Evolutionary conservation across 2,797 vertebrate genomes (phyloP), one percentile per base, ranked within the genome.

Genomic region (Manis javanica): DNA sequence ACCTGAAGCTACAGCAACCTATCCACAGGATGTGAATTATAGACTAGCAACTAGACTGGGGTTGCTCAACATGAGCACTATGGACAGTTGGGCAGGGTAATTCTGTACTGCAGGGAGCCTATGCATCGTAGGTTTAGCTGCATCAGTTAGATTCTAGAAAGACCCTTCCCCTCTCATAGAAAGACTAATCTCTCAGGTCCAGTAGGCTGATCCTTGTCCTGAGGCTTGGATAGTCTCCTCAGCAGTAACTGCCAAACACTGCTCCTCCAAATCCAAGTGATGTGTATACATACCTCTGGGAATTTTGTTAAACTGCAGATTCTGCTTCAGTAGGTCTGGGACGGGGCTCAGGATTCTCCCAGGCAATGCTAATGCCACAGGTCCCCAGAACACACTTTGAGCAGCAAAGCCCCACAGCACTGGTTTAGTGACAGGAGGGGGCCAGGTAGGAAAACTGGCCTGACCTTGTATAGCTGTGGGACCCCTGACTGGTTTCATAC

Each of bases 241-340:
- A 2, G 13, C 3, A 31, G 59, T 57, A 46, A 53, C 42, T 46
- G 26, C 18, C 53, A 55, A n/a, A 55, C 7, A 34, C 72, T 81
- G 29, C 37, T 34, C 74, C 15, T 57, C 53, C 61, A 16, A 16
- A n/a, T 37, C 34, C 0, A 3, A 31, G 3, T 21, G 29, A 51
- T 2, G 15, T n/a, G 26, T 29, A 21, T 9, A 84, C 19, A n/a
- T 23, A 72, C 59, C 63, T 61, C 29, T 15, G 57, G 39, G 29
- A 69, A 79, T 18, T 74, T 68, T 34, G 55, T 69, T 82, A 63
- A 79, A 84, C 59, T 9, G n/a, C 46, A 79, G 74, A 66, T 26
- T 90, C 69, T 8, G 3, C 49, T 49, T 75, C 61, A 57, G 49
- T 5, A 77, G 68, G 9, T 74, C 51, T 61, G 72, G 39, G 23